Evolutionary conservation across 1,140 invertebrate genomes (phyloP).

Genomic region (Rhyacophila brunnea): DNA sequence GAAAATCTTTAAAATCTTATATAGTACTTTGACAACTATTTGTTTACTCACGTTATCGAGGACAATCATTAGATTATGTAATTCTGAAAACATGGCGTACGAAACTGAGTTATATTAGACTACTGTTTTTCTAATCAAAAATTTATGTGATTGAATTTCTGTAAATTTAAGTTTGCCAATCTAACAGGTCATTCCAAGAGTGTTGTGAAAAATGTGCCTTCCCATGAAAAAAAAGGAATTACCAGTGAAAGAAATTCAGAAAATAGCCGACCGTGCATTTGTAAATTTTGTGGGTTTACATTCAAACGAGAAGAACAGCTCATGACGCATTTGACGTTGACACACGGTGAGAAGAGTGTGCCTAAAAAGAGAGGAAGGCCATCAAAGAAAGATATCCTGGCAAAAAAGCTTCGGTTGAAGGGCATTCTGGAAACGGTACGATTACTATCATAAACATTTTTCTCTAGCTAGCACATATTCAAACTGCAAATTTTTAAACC

Average conservation of each 20-base stretch:
- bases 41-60: no score
- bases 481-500: no score
- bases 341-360: constrained; percentile 24
- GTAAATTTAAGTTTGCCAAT: constrained; percentile 24
- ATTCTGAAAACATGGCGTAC: no score
- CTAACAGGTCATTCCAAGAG: constrained; percentile 21
- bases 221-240: neutral
- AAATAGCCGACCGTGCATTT: neutral
- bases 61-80: no score
- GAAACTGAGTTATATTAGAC: no score
- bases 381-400: constrained; percentile 30
- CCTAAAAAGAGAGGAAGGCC: constrained; percentile 30
- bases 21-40: constrained; percentile 18
- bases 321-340: constrained; percentile 20
- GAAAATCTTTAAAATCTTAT: constrained; percentile 30
- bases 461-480: no score
- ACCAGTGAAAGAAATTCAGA: constrained; percentile 1
- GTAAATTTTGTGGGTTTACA: constrained; percentile 27
- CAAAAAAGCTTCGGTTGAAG: constrained; percentile 27
- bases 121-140: no score
- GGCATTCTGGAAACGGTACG: constrained; percentile 27
- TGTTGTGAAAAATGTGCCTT: constrained; percentile 1
- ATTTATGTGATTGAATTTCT: no score
- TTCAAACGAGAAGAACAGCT: constrained; percentile 29
- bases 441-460: no score